Evolutionary conservation across 2,797 vertebrate species (phyloP), one percentile per base, ranked within the genome.

Genomic region (Saxicola maurus): DNA sequence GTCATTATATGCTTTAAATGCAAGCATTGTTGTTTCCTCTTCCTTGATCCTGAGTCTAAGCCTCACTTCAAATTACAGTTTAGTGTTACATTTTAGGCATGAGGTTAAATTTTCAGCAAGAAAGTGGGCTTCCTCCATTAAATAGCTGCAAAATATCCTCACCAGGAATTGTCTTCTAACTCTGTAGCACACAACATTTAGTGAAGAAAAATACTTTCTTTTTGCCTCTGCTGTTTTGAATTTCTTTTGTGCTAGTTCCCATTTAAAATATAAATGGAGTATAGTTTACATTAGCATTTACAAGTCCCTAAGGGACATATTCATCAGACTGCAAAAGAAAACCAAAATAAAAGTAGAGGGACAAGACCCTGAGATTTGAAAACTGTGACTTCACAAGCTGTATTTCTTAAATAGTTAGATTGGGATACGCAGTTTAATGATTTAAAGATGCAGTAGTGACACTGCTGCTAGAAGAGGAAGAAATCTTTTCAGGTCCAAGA

Each of bases 21-120:
- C 79, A 59, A 40, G 33, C 53, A 69, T 86, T 86, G 43, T 92
- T 94, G 77, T 85, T 95, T 96, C 89, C 56, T 71, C 42, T 92
- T 67, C 37, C 69, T 93, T 89, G 86, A 87, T 91, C 72, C 75
- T 77, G 76, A 23, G 64, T 87, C 80, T 93, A 89, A 91, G 51
- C 48, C 61, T 90, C 55, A 52, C 43, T 89, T 95, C 76, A 87
- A 87, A 87, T 77, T 82, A 66, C 68, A 75, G 43, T 65, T 77
- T 17, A 33, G 48, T 45, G 31, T 93, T 91, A 30, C 28, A 28
- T 88, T 93, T 93, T 90, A 89, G 42, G 78, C 90, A 59, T 9
- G 30, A 51, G 27, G 85, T 49, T 90, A 80, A 71, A 64, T 88
- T 91, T 82, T 61, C 59, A 79, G 56, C 51, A 73, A 84, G 83